Evolutionary conservation across 2,888 invertebrate species (phyloP).

Genomic region (Drosophila monieri): DNA sequence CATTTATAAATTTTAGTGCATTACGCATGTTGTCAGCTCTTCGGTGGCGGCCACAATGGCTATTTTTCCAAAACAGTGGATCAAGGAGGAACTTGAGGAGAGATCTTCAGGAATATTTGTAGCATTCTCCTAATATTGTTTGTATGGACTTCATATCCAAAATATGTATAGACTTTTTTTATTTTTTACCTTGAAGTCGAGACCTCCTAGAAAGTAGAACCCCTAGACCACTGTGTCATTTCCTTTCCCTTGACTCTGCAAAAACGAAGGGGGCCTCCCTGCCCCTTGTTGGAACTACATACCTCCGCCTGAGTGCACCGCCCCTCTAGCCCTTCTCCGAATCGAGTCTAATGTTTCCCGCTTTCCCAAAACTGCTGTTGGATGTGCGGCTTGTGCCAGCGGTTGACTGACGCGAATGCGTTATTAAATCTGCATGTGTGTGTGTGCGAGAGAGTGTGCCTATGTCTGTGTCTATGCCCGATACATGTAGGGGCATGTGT

Average conservation of each 20-base stretch:
- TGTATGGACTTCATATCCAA: no score
- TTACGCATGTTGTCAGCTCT: conserved; percentile 70
- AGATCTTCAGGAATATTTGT: no score
- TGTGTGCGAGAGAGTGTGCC: conserved; percentile 5
- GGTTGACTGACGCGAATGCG: conserved; percentile 78
- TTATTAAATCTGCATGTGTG: conserved; percentile 74
- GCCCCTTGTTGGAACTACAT: not conserved
- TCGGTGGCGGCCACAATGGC: conserved; percentile 65
- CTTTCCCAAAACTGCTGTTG: conserved; percentile 52
- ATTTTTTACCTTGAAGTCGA: not conserved
- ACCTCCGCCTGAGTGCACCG: not conserved
- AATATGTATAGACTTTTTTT: not conserved
- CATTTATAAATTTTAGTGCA: not conserved
- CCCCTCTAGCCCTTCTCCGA: not conserved
- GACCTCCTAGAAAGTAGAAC: not conserved
- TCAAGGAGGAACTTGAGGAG: not conserved
- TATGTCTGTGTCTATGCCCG: conserved; percentile 20
- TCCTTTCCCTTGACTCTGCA: not conserved
- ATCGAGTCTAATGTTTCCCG: conserved; percentile 28
- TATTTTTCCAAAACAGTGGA: conserved; percentile 14
- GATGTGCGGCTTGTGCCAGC: conserved; percentile 68
- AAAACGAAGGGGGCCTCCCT: no score
- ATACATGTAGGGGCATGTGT: conserved; percentile 15
- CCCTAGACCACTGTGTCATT: not conserved
- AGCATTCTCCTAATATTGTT: no score